Conservation (phyloP, 2,113 vertebrate species). For the Saccopteryx bilineata region DNA sequence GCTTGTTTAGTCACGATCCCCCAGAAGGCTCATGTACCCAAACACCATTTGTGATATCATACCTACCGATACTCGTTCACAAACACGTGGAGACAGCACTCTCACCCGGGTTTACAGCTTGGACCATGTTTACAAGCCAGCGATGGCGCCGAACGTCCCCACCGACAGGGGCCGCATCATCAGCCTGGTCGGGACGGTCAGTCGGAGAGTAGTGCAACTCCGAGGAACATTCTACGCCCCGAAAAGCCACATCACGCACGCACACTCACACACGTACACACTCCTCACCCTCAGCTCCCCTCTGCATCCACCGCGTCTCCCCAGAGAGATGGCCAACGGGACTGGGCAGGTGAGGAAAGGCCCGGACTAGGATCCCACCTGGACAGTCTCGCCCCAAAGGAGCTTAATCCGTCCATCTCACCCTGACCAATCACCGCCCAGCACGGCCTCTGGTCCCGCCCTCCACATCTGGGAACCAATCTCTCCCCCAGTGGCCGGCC, state of each 20-base stretch:
- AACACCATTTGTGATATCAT: neutral
- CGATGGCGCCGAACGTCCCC: neutral
- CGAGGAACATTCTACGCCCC: neutral
- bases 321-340: neutral
- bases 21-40: neutral
- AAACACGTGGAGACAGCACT: neutral
- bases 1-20: neutral
- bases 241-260: neutral
- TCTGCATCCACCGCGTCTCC: rapidly evolving
- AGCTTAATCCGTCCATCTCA: rapidly evolving
- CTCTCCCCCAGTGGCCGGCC: too few relatives aligned
- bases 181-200: neutral
- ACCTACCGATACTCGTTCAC: neutral
- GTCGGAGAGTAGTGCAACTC: neutral
- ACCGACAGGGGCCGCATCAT: neutral
- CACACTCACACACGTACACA: neutral
- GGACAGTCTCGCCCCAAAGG: neutral
- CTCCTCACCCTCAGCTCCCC: neutral
- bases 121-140: neutral
- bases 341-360: rapidly evolving
- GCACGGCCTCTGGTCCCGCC: neutral
- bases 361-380: too few relatives aligned
- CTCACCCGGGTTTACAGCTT: neutral
- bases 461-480: neutral
- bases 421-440: neutral